A percentile compares a stretch with the other conserved stretches of the same genome.
Evolutionary conservation across 2,888 invertebrate species (phyloP).

Genomic region (Zhengitettix transpicula): DNA sequence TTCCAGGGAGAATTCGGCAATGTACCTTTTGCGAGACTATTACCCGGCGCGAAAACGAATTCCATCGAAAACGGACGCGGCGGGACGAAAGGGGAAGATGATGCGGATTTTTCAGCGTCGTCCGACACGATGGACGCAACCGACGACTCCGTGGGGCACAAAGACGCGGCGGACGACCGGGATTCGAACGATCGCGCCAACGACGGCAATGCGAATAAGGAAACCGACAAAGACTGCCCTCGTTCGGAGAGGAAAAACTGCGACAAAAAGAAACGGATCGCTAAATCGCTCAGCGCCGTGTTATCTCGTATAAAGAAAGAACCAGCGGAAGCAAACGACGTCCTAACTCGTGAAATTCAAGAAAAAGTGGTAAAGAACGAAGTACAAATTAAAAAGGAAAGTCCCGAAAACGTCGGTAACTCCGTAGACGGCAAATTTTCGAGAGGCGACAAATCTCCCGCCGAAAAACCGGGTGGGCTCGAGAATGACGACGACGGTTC

Average conservation of each 20-base stretch:
- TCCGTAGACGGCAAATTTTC: too few relatives aligned
- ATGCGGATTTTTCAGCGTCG: too few relatives aligned
- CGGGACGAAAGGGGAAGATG: too few relatives aligned
- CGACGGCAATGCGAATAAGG: slow-evolving; percentile 7
- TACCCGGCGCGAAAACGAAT: slow-evolving; percentile 24
- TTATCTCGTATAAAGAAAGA: slow-evolving; percentile 43
- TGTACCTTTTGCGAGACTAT: slow-evolving; percentile 60
- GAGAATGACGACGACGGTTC: slow-evolving; percentile 4
- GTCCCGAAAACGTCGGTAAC: too few relatives aligned
- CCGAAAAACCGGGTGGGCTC: slow-evolving; percentile 1
- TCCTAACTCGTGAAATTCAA: slow-evolving; percentile 23
- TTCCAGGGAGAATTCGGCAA: slow-evolving; percentile 67
- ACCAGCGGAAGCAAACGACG: slow-evolving; percentile 30
- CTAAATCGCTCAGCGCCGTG: slow-evolving; percentile 40
- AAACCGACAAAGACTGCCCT: neutral
- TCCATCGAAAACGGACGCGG: too few relatives aligned
- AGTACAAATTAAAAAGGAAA: slow-evolving; percentile 7
- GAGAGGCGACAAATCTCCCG: too few relatives aligned
- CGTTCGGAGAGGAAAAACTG: slow-evolving; percentile 14
- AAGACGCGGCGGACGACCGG: neutral
- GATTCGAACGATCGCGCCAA: neutral
- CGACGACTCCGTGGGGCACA: too few relatives aligned
- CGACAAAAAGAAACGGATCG: slow-evolving; percentile 28
- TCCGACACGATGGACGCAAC: too few relatives aligned
- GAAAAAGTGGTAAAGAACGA: slow-evolving; percentile 19